Evolutionary conservation across 2,888 invertebrate species (phyloP).

Genomic region (Thyatira batis): DNA sequence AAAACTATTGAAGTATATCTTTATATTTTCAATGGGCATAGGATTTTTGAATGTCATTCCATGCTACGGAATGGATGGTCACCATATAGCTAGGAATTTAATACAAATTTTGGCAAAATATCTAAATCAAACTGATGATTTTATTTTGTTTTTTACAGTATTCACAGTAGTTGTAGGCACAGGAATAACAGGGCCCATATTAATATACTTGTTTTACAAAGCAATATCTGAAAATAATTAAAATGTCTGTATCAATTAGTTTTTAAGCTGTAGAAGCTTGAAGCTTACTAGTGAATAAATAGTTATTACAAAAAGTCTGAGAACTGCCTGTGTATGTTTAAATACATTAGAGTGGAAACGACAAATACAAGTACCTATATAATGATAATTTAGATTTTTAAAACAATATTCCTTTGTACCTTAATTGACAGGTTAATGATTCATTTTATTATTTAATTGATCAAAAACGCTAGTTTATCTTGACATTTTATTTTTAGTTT

Average conservation of each 20-base stretch:
- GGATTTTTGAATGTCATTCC: slow-evolving; percentile 96
- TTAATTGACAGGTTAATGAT: not conserved
- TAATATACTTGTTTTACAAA: slow-evolving; percentile 75
- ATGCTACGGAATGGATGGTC: slow-evolving; percentile 96
- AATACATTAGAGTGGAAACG: not conserved
- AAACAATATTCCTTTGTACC: not conserved
- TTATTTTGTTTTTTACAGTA: slow-evolving; percentile 78
- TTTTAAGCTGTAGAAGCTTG: slow-evolving; percentile 1
- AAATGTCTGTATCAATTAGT: not conserved
- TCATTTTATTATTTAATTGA: not conserved
- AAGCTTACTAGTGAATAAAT: slow-evolving; percentile 6
- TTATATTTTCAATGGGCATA: slow-evolving; percentile 94
- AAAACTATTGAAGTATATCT: slow-evolving; percentile 90
- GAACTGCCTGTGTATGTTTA: slow-evolving; percentile 8
- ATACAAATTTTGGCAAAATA: slow-evolving; percentile 83
- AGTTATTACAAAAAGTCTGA: not conserved
- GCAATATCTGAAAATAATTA: slow-evolving; percentile 55
- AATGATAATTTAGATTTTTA: not conserved
- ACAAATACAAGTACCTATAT: not conserved
- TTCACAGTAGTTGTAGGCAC: slow-evolving; percentile 89
- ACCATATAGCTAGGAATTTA: slow-evolving; percentile 90
- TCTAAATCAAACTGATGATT: slow-evolving; percentile 83
- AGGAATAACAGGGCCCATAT: slow-evolving; percentile 85
- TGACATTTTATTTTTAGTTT: not conserved
- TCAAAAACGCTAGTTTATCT: not conserved